Conservation (phyloP, 2,113 vertebrate genomes). For the Mobula hypostoma region DNA sequence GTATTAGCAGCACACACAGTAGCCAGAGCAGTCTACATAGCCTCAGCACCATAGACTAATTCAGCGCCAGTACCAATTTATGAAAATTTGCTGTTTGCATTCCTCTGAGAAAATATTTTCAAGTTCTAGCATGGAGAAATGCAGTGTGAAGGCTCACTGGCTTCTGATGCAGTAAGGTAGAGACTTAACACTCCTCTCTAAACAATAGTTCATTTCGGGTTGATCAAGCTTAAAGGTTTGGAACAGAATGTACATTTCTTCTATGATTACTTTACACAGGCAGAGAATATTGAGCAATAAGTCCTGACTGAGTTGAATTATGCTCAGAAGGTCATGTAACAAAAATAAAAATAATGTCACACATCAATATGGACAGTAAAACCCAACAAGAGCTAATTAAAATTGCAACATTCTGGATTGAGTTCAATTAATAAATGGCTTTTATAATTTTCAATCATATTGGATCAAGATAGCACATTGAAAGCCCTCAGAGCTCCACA, state of each 20-base stretch:
- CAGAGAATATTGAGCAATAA: background rate
- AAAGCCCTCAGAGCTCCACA: background rate
- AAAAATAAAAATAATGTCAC: constrained; percentile 14
- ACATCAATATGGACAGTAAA: background rate
- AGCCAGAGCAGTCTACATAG: too few species aligned
- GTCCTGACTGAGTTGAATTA: background rate
- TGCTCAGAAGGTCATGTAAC: background rate
- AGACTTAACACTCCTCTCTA: background rate
- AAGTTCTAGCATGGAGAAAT: background rate
- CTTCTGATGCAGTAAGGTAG: background rate
- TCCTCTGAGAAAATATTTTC: too few species aligned
- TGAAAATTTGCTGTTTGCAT: too few species aligned
- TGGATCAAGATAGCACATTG: background rate
- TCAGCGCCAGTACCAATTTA: too few species aligned
- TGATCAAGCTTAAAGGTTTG: background rate
- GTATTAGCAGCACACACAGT: too few species aligned
- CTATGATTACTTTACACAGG: background rate
- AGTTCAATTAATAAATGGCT: background rate
- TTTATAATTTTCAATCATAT: constrained; percentile 2
- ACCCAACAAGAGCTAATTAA: background rate
- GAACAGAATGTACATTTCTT: background rate
- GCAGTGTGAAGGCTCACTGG: background rate
- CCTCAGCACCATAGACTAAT: too few species aligned
- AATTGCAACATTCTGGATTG: background rate
- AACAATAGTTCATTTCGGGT: background rate